Evolutionary conservation across 2,797 vertebrate species (phyloP).

Genomic region (Pempheris klunzingeri): DNA sequence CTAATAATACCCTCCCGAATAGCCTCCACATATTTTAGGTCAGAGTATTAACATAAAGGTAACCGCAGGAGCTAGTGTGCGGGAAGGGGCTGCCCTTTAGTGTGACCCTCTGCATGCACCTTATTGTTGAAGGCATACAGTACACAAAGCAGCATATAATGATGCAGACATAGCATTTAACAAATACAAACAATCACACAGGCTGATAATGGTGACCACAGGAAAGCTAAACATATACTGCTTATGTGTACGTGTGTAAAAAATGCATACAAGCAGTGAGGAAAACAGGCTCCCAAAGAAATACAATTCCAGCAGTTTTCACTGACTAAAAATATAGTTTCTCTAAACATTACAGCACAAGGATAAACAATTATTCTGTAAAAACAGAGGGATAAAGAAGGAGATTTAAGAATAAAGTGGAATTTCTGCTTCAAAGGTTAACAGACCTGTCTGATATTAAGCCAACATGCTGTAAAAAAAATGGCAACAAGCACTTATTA

Average conservation of each 20-base stretch:
- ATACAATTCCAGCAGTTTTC: conserved; percentile 8
- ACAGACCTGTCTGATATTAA: conserved; percentile 21
- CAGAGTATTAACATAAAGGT: conserved; percentile 74
- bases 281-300: not conserved
- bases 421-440: conserved; percentile 21
- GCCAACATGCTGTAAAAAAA: conserved; percentile 41
- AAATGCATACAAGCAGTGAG: not conserved
- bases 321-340: not conserved
- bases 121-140: conserved; percentile 29
- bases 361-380: not conserved
- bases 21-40: conserved; percentile 71
- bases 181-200: conserved; percentile 2
- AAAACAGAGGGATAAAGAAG: conserved; percentile 8
- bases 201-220: not conserved
- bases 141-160: conserved; percentile 13
- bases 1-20: conserved; percentile 75
- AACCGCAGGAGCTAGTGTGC: conserved; percentile 69
- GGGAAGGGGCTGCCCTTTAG: conserved; percentile 60
- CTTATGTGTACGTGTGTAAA: not conserved
- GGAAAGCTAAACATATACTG: not conserved
- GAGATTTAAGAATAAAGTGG: conserved; percentile 12
- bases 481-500: conserved; percentile 20
- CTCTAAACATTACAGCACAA: not conserved
- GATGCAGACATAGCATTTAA: conserved; percentile 22
- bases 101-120: conserved; percentile 44